Base-by-base conservation (phyloP, 2,797 vertebrate genomes). In the Chanos chanos region DNA sequence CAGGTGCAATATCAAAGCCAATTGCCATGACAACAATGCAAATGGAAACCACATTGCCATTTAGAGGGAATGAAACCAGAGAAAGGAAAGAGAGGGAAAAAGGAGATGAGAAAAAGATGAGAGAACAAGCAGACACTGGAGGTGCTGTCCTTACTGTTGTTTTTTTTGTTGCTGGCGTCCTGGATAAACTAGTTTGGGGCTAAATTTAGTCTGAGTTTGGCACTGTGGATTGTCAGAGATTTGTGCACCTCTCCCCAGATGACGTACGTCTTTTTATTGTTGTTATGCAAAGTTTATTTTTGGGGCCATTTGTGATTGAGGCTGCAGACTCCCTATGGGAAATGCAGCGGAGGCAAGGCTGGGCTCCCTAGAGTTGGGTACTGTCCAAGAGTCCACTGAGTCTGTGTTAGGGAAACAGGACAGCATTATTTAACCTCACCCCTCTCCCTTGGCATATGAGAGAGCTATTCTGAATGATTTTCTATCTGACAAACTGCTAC, bases 1-100 rank as follows among this genome's bases (percentile, higher is more conserved):
- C 64, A 74, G 66, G 65, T 75, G 73, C 44, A 3, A 47, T 45
- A 44, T 54, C 49, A 52, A 39, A 53, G 43, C 31, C 28, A 28
- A 45, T 68, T 13, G 43, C 64, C 64, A 74, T 77, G 71, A 33
- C 64, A 37, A 71, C 69, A 22, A 30, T 39, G 34, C 51, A 72
- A 70, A 72, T 67, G 68, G 55, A 76, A 64, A 66, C 39, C 15
- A 4, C 24, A 53, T 61, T 40, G 24, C 58, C 39, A 41, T 36
- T 28, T 19, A 28, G 15, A 28, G 37, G 10, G 2, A 39, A 4
- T 55, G 25, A 19, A 24, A 30, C 2, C 4, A 30, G 7, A 33
- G 16, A 12, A 9, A 9, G n/a, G 28, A 5, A 6, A 16, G 51
- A 15, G 34, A 15, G 45, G 13, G 45, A 28, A 45, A 39, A 15